A percentile compares a stretch with the other conserved stretches of the same genome.
phyloP scores from a whole-genome alignment of 2,888 invertebrate species.

The Pterostichus madidus region DNA sequence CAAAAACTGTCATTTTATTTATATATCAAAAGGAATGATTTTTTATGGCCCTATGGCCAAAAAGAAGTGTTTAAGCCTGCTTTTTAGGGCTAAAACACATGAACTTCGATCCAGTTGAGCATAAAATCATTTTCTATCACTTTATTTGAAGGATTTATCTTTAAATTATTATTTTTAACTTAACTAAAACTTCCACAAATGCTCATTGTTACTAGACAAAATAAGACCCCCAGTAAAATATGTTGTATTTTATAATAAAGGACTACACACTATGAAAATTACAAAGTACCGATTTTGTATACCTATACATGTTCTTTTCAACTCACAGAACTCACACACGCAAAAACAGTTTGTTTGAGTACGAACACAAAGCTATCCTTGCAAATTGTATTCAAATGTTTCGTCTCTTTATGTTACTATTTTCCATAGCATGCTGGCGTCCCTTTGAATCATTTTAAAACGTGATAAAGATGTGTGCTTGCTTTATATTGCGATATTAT shows the following conservation, averaged over 20 bases:
- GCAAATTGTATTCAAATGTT: conserved; percentile 24
- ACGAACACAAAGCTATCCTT: conserved; percentile 5
- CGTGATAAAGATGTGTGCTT: not conserved
- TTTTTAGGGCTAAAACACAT: too few relatives aligned
- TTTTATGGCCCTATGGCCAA: too few relatives aligned
- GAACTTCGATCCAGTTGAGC: too few relatives aligned
- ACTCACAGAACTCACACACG: not conserved
- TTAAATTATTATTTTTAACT: too few relatives aligned
- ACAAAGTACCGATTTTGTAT: not conserved
- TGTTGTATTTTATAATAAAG: not conserved
- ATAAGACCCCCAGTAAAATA: not conserved
- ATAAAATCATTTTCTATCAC: too few relatives aligned
- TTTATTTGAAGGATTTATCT: too few relatives aligned
- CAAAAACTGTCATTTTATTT: too few relatives aligned
- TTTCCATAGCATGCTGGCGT: not conserved
- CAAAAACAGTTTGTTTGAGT: not conserved
- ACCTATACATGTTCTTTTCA: not conserved
- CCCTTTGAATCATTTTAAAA: not conserved
- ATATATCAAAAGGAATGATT: too few relatives aligned
- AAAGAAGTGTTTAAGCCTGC: too few relatives aligned
- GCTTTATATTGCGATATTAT: not conserved
- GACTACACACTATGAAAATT: not conserved
- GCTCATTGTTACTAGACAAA: too few relatives aligned
- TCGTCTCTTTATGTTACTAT: not conserved
- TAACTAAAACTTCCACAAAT: too few relatives aligned